Conservation (phyloP, 2,797 vertebrate genomes). For the Enteromius anoplus region DNA sequence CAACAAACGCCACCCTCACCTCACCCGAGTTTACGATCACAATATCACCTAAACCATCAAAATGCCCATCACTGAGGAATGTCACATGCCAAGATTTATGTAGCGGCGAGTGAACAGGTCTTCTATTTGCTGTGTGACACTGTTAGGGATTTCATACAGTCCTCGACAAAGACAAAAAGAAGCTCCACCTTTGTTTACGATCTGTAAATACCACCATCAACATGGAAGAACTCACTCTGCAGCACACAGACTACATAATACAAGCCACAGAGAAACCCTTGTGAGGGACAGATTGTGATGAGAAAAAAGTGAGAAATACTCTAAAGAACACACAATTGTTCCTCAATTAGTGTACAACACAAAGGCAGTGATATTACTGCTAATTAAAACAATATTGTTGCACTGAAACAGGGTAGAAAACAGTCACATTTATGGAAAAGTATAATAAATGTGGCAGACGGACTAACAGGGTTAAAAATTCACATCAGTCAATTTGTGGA, state of each 20-base stretch:
- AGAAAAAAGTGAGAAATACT: conserved; percentile 5
- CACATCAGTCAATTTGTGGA: background rate
- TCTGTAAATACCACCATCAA: conserved; percentile 63
- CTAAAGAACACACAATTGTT: background rate
- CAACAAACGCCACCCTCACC: background rate
- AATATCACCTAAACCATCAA: conserved; percentile 4
- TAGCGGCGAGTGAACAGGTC: background rate
- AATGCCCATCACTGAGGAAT: conserved; percentile 4
- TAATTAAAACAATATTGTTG: background rate
- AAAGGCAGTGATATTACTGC: background rate
- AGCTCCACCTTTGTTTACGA: conserved; percentile 61
- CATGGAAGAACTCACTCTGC: conserved; percentile 5
- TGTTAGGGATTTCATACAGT: conserved; percentile 12
- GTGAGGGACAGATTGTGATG: background rate
- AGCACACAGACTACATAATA: background rate
- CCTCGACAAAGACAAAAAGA: background rate
- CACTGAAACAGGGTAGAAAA: background rate
- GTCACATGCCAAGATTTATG: conserved; percentile 23
- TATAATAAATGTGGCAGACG: background rate
- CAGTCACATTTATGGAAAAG: background rate
- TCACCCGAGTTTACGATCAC: background rate
- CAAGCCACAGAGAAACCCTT: background rate
- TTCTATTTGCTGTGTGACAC: conserved; percentile 11
- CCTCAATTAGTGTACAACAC: background rate
- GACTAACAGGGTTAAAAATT: background rate